Base-by-base conservation (phyloP, 2,113 vertebrate genomes). In the Smithornis capensis region DNA sequence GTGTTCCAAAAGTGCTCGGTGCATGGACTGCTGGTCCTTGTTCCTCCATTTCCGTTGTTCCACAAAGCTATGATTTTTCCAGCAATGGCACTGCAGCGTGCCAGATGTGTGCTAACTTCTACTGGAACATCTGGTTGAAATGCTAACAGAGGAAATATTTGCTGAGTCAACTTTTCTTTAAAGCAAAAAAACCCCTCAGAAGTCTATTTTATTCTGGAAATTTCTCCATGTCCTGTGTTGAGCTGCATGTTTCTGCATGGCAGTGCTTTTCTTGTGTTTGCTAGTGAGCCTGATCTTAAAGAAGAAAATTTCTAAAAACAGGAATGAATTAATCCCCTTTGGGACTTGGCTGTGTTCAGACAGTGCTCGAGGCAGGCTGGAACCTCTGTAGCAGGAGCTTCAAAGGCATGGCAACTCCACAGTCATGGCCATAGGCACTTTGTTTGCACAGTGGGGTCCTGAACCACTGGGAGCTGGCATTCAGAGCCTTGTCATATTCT, bases 91-190 rank as follows among this genome's bases (percentile, higher is more conserved):
- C 80, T 78, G 80, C 65, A 42, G 68, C 12, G 0, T 80, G 79
- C 87, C 76, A 90, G 89, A 88, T 91, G 87, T 87, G 80, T 23
- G 63, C 92, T 90, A 68, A 65, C 83, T 86, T 87, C 84, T 85
- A 53, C 78, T 73, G 84, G 63, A 88, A 81, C 73, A 53, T 93
- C 91, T 93, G 95, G 92, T 96, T 73, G 67, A 91, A 89, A 78
- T 63, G 52, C 83, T 88, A 80, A 80, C 33, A 4, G 89, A 74
- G 83, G 80, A 95, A 94, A 63, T 95, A 94, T 95, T 95, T 93
- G 91, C 95, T 92, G 94, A 96, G 89, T 97, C 96, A 90, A 80
- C 87, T 94, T 75, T 94, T 92, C 70, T 89, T 91, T 80, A 38
- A 86, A 96, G 83, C 11, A 45, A 42, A 73, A 37, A 63, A 56